These are phyloP conservation scores for Deilephila porcellus DNA, from an alignment of 2,888 invertebrate species.

Conservation along the genomic window DNA sequence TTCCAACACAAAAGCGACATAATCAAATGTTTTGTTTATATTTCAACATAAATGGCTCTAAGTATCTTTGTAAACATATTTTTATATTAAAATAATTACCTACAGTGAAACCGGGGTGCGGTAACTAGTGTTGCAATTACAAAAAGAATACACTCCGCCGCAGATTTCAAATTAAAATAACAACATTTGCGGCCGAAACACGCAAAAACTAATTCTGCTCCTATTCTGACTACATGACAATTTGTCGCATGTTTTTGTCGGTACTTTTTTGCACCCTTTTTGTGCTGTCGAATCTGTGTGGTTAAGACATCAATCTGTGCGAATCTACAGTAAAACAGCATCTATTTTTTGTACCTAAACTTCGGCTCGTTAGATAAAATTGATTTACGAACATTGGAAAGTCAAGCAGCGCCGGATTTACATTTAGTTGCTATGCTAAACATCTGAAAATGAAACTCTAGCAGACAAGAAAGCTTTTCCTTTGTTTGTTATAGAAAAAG, in stretches of 20 bases:
- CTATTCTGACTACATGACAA: slow-evolving; percentile 12
- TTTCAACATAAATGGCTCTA: background rate
- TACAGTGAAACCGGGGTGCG: background rate
- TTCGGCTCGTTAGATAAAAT: background rate
- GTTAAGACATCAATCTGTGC: background rate
- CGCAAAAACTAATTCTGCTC: slow-evolving; percentile 1
- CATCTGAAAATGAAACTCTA: too few relatives aligned
- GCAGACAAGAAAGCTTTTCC: too few relatives aligned
- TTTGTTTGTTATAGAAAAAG: too few relatives aligned
- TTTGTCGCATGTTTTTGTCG: background rate
- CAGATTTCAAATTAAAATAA: slow-evolving; percentile 14
- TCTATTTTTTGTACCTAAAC: background rate
- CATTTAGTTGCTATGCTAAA: too few relatives aligned
- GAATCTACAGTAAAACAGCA: background rate
- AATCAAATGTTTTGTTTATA: background rate
- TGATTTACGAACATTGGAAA: background rate
- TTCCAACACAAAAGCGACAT: background rate
- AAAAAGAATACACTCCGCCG: background rate
- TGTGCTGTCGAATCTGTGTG: background rate
- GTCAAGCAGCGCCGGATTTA: too few relatives aligned
- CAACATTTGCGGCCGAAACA: background rate
- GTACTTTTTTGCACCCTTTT: background rate
- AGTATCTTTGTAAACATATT: background rate
- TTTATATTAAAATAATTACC: background rate
- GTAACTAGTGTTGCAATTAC: background rate